Evolutionary conservation across 2,888 invertebrate species (phyloP).

Genomic region (Xestia sexstrigata): DNA sequence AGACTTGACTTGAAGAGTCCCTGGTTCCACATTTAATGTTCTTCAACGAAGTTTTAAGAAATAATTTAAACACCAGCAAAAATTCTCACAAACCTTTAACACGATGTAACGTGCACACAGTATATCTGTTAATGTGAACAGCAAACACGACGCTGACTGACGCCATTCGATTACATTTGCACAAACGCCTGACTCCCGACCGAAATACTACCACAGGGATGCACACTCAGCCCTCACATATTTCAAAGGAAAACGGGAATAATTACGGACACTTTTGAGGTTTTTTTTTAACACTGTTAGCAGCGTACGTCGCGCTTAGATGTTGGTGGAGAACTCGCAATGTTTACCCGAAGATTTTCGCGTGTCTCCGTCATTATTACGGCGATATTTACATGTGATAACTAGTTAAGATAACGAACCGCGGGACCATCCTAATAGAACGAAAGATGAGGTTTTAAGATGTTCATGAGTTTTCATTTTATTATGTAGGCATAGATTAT

Average conservation of each 20-base stretch:
- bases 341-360: slow-evolving; percentile 72
- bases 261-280: slow-evolving; percentile 18
- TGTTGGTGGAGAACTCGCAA: slow-evolving; percentile 54
- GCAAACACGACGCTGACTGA: slow-evolving; percentile 59
- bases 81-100: slow-evolving; percentile 51
- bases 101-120: slow-evolving; percentile 46
- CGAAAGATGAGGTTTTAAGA: slow-evolving; percentile 18
- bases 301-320: slow-evolving; percentile 49
- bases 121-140: slow-evolving; percentile 62
- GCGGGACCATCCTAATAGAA: slow-evolving; percentile 62
- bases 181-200: slow-evolving; percentile 29
- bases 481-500: slow-evolving; percentile 25
- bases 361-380: slow-evolving; percentile 69
- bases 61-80: slow-evolving; percentile 27
- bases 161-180: slow-evolving; percentile 57
- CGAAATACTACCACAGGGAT: slow-evolving; percentile 33
- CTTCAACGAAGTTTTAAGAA: neutral
- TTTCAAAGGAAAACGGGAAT: slow-evolving; percentile 9
- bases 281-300: slow-evolving; percentile 26
- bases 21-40: neutral
- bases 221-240: slow-evolving; percentile 52
- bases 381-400: slow-evolving; percentile 79
- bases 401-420: slow-evolving; percentile 75
- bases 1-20: neutral
- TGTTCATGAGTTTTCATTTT: slow-evolving; percentile 20